Evolutionary conservation across 1,140 invertebrate species (phyloP).

Genomic region (Drosophila serrata): DNA sequence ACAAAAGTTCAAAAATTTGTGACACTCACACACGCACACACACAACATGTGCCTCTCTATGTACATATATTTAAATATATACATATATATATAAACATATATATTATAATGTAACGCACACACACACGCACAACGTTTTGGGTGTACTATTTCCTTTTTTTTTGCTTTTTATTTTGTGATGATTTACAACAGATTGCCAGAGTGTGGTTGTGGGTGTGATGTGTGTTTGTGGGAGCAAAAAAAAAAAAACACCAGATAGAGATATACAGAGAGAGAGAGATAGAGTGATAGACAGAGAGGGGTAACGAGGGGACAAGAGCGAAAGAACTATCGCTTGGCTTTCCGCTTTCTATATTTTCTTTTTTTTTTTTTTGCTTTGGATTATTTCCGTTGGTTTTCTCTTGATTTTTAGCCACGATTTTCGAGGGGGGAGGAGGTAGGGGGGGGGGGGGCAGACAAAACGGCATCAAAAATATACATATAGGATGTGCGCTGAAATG

Average conservation of each 20-base stretch:
- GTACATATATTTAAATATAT: conserved; percentile 46
- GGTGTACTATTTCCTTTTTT: conserved; percentile 19
- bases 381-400: conserved; percentile 22
- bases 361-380: background rate
- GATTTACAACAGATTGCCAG: conserved; percentile 66
- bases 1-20: conserved; percentile 22
- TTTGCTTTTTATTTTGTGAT: conserved; percentile 43
- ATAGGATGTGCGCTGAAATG: conserved; percentile 40
- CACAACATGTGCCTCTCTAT: conserved; percentile 18
- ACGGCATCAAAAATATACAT: conserved; percentile 49
- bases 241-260: conserved; percentile 18
- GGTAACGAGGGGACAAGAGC: background rate
- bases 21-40: conserved; percentile 10
- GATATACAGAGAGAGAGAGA: conserved; percentile 1
- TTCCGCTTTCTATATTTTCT: conserved; percentile 11
- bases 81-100: conserved; percentile 48
- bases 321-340: conserved; percentile 27
- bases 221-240: conserved; percentile 10
- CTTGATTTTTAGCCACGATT: conserved; percentile 8
- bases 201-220: conserved; percentile 36
- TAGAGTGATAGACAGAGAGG: background rate
- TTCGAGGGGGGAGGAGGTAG: too few species aligned
- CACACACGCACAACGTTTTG: conserved; percentile 47
- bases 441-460: conserved; percentile 50
- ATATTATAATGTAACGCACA: conserved; percentile 37